These are phyloP conservation scores for Cirrhinus molitorella DNA, from an alignment of 2,797 vertebrate species.

Conservation along the genomic window DNA sequence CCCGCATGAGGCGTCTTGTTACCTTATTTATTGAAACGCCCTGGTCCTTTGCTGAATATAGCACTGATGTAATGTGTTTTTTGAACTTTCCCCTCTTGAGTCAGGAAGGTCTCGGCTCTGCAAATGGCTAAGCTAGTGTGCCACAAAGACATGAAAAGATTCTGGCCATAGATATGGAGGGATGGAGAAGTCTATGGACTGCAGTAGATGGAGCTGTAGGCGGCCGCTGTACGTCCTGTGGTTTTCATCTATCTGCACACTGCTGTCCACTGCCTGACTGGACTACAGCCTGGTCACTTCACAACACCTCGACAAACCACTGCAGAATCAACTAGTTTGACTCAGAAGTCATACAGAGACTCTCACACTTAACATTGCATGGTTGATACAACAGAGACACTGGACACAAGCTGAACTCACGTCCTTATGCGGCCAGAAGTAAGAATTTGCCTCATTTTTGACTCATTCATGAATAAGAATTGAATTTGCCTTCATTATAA, in stretches of 20 bases:
- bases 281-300: slow-evolving; percentile 8
- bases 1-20: neutral
- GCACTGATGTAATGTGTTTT: slow-evolving; percentile 15
- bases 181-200: slow-evolving; percentile 17
- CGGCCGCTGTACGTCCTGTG: slow-evolving; percentile 10
- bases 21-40: neutral
- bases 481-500: neutral
- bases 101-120: slow-evolving; percentile 14
- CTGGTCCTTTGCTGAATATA: neutral
- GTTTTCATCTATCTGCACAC: slow-evolving; percentile 56
- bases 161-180: slow-evolving; percentile 22
- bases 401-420: neutral
- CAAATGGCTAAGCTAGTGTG: slow-evolving; percentile 20
- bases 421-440: neutral
- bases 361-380: neutral
- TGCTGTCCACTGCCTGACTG: slow-evolving; percentile 41
- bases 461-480: neutral
- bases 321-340: neutral
- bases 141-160: slow-evolving; percentile 25
- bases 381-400: neutral
- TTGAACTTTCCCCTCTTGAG: neutral
- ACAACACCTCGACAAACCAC: neutral
- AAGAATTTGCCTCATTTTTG: neutral
- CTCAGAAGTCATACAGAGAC: neutral
- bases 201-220: slow-evolving; percentile 10